Evolutionary conservation across 2,797 vertebrate genomes (phyloP).

Genomic region (Gallinago nigripennis): DNA sequence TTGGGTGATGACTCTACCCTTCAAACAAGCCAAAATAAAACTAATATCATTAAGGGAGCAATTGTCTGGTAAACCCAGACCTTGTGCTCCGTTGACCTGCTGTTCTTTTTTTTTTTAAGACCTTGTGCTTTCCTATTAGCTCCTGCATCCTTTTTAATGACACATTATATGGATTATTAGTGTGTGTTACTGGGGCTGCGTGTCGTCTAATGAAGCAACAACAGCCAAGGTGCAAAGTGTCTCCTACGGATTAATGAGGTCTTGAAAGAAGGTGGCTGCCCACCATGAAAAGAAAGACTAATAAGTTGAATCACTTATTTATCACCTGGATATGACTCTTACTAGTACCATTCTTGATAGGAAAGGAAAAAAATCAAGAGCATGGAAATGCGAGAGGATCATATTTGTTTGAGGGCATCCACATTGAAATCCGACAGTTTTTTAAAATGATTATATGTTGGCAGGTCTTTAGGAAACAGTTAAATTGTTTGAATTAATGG

Average conservation of each 20-base stretch:
- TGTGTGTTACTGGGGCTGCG: not conserved
- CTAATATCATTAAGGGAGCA: not conserved
- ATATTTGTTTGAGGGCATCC: not conserved
- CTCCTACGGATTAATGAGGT: slow-evolving; percentile 49
- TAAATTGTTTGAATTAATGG: not conserved
- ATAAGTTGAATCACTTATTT: not conserved
- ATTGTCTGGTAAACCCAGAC: not conserved
- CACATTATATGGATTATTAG: not conserved
- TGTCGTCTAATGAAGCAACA: slow-evolving; percentile 45
- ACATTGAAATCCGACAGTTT: not conserved
- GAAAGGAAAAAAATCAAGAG: not conserved
- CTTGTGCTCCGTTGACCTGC: not conserved
- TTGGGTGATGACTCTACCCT: not conserved
- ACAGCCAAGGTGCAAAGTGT: not conserved
- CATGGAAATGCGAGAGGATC: not conserved
- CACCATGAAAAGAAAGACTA: not conserved
- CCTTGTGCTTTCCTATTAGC: not conserved
- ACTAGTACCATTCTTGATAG: not conserved
- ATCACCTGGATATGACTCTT: not conserved
- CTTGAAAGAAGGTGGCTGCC: slow-evolving; percentile 7
- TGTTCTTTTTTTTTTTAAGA: not conserved
- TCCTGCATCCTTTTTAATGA: not conserved
- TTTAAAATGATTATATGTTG: not conserved
- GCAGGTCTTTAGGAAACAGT: not conserved
- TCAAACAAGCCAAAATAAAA: not conserved